Percentiles rank a stretch among this genome's conserved stretches.
These are phyloP conservation scores for Gymnarchus niloticus DNA, from an alignment of 2,113 vertebrate species.

Conservation along the genomic window DNA sequence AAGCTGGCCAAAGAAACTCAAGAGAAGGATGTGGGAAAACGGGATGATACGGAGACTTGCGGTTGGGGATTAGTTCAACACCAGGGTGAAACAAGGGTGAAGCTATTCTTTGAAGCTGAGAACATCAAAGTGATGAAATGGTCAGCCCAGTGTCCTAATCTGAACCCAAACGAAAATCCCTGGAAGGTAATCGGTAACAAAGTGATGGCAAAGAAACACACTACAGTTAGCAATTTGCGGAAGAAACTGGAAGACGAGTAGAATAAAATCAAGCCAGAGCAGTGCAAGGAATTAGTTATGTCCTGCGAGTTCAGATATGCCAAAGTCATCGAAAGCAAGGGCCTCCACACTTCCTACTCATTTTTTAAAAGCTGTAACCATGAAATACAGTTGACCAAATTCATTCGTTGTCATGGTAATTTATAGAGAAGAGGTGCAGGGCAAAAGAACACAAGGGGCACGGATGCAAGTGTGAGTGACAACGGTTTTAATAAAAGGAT, in stretches of 20 bases:
- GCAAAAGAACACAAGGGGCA: no score
- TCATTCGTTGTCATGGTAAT: background rate
- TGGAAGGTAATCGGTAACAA: background rate
- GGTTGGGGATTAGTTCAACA: background rate
- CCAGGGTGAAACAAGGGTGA: background rate
- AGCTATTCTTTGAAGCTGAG: background rate
- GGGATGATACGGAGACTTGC: background rate
- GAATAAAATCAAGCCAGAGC: background rate
- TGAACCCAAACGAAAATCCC: background rate
- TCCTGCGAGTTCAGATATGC: background rate
- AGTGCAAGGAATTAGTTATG: background rate
- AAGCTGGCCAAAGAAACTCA: background rate
- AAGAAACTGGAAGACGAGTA: background rate
- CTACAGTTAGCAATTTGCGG: background rate
- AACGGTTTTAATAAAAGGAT: no score
- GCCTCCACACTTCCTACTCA: background rate
- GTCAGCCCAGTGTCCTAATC: background rate
- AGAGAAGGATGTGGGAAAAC: background rate
- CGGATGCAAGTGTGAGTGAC: no score
- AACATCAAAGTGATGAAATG: background rate
- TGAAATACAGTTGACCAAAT: background rate
- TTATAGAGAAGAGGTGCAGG: no score
- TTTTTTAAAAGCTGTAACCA: background rate
- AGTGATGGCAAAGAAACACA: background rate
- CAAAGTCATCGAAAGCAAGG: background rate